Evolutionary conservation across 2,113 vertebrate species (phyloP), one percentile per base, ranked within the genome.

Genomic region (Hiodon tergisus): DNA sequence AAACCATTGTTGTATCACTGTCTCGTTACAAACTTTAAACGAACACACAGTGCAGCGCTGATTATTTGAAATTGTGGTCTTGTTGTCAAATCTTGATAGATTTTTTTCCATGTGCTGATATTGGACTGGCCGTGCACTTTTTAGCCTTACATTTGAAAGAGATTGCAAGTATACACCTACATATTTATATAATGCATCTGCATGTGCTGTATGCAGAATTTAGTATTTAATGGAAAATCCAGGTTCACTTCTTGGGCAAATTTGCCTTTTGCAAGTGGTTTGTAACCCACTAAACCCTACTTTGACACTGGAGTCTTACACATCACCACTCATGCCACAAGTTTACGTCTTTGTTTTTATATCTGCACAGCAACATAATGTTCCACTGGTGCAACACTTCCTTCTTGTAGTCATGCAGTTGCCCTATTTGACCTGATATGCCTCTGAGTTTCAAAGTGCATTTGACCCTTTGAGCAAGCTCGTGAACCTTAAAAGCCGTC

Each of bases 91-190:
- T 66, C 31, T 66, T 47, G 63, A 16, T 66, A 66, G 63, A 66
- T 47, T 46, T 66, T 31, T 31, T 17, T 47, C 46, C 63, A 66
- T 11, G 3, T 66, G 46, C 14, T 66, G 46, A 47, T 48, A 66
- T 47, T 47, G 3, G 63, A 11, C 63, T 11, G 63, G 48, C 31
- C 63, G 48, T 47, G 48, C 63, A 66, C 3, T 17, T 66, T 66
- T 66, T 66, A 66, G 63, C 63, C 63, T 66, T 66, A 66, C 63
- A 66, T 66, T 47, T 66, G 10, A 66, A 66, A 66, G 48, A 47
- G 60, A 9, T 52, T 53, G 53, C 60, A 52, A 31, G 58, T 73
- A 46, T 17, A 48, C 71, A 72, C 52, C 60, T 66, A 66, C 59
- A n/a, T 73, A 48, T 31, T 7, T 10, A 50, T 54, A 50, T 31